A percentile compares a stretch with the other conserved stretches of the same genome.
phyloP scores from a whole-genome alignment of 2,888 invertebrate genomes.

The Drosophila birchii region DNA sequence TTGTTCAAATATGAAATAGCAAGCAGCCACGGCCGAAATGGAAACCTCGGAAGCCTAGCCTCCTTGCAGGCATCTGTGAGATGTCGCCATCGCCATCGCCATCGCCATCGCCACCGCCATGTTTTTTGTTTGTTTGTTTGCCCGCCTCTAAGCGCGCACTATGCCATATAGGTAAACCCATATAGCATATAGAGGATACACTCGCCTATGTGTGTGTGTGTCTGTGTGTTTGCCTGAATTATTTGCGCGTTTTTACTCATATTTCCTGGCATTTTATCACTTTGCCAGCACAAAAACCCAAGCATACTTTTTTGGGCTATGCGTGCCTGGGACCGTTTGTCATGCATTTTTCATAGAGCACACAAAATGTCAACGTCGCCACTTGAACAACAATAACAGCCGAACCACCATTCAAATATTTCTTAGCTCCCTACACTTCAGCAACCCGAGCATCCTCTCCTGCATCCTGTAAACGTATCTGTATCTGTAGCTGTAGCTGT shows the following conservation, averaged over 20 bases:
- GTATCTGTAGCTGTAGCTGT: conserved; percentile 13
- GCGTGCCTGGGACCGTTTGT: conserved; percentile 64
- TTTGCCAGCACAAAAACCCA: conserved; percentile 43
- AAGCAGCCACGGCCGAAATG: conserved; percentile 44
- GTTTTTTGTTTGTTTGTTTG: conserved; percentile 37
- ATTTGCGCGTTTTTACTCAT: conserved; percentile 72
- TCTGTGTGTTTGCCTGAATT: conserved; percentile 47
- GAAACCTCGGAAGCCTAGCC: conserved; percentile 16
- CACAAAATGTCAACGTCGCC: conserved; percentile 65
- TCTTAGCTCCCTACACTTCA: conserved; percentile 10
- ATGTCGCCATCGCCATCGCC: conserved; percentile 40
- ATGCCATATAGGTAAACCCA: conserved; percentile 12
- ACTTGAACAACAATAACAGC: conserved; percentile 64
- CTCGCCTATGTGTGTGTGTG: not conserved
- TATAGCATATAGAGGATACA: conserved; percentile 15
- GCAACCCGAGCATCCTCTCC: not conserved
- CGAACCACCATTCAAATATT: conserved; percentile 46
- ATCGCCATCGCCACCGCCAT: conserved; percentile 19
- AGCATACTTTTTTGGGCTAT: conserved; percentile 51
- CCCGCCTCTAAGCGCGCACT: conserved; percentile 13
- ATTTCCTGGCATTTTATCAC: conserved; percentile 58
- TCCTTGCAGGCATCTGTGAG: conserved; percentile 57
- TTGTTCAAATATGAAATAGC: conserved; percentile 62
- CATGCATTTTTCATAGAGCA: conserved; percentile 74
- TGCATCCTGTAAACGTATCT: conserved; percentile 9